These are phyloP conservation scores for Zaprionus vittiger DNA, from an alignment of 1,140 invertebrate genomes.

Conservation along the genomic window DNA sequence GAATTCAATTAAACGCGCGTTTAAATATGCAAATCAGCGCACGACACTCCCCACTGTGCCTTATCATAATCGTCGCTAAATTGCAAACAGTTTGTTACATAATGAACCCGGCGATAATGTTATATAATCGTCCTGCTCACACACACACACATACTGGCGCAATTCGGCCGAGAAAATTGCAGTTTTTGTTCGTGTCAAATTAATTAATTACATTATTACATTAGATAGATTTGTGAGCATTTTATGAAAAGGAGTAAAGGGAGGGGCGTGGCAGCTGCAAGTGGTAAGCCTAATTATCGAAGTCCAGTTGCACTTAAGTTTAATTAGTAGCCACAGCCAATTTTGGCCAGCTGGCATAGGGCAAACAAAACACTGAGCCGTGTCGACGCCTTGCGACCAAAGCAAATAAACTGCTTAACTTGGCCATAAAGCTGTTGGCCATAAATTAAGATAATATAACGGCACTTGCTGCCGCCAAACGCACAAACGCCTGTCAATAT, in stretches of 20 bases:
- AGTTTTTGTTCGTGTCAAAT: slow-evolving; percentile 7
- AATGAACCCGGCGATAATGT: slow-evolving; percentile 15
- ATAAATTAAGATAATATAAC: slow-evolving; percentile 56
- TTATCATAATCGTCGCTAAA: slow-evolving; percentile 19
- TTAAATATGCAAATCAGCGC: slow-evolving; percentile 30
- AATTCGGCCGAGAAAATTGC: background rate
- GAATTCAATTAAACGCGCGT: slow-evolving; percentile 36
- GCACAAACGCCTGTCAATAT: slow-evolving; percentile 49
- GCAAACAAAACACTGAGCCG: slow-evolving; percentile 14
- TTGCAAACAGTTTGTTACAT: slow-evolving; percentile 22
- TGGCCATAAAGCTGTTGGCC: slow-evolving; percentile 35
- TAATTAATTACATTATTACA: slow-evolving; percentile 16
- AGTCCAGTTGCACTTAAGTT: slow-evolving; percentile 5
- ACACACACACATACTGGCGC: background rate
- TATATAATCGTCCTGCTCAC: slow-evolving; percentile 7
- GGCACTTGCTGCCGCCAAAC: slow-evolving; percentile 48
- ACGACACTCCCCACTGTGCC: background rate
- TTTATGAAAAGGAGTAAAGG: background rate
- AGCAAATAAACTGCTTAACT: slow-evolving; percentile 30
- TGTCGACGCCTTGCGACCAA: slow-evolving; percentile 1
- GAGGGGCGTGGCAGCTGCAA: background rate
- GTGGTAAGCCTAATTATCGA: background rate
- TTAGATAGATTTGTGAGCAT: slow-evolving; percentile 8
- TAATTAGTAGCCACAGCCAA: slow-evolving; percentile 7
- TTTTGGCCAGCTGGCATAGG: background rate